These are phyloP conservation scores for Pygathrix nemaeus DNA, from an alignment of 2,113 vertebrate genomes.

Conservation along the genomic window DNA sequence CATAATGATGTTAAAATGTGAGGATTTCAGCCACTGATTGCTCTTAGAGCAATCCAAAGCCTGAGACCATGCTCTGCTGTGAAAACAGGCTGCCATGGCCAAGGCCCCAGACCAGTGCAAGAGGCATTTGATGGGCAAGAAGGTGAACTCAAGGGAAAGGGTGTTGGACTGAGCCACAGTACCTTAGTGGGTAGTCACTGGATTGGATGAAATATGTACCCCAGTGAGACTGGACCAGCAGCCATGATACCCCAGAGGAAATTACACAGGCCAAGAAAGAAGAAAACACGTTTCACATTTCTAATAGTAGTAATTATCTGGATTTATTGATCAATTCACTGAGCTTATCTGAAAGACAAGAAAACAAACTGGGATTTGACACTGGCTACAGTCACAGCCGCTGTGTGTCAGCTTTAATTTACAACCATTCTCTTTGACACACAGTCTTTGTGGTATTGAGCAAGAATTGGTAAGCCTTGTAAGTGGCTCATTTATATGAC, in stretches of 20 bases:
- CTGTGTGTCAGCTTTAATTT: constrained; percentile 73
- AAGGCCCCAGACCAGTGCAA: background rate
- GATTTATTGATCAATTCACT: constrained; percentile 68
- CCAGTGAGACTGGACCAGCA: background rate
- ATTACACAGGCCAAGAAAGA: background rate
- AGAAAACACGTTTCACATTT: constrained; percentile 71
- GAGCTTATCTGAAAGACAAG: constrained; percentile 56
- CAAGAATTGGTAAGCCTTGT: background rate
- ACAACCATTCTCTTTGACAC: constrained; percentile 50
- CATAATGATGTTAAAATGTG: background rate
- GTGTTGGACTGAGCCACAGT: background rate
- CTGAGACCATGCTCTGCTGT: background rate
- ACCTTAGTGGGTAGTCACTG: background rate
- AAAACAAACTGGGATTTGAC: constrained; percentile 62
- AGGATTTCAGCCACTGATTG: background rate
- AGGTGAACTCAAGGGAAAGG: background rate
- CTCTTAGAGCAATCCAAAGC: background rate
- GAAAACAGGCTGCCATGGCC: background rate
- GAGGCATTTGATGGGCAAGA: background rate
- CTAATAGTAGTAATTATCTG: constrained; percentile 75
- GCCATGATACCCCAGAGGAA: background rate
- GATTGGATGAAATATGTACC: background rate
- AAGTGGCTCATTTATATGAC: background rate
- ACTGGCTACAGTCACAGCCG: constrained; percentile 55
- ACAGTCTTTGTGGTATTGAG: constrained; percentile 52